A percentile compares a stretch with the other conserved stretches of the same genome.
Evolutionary conservation across 1,140 invertebrate species (phyloP).

Genomic region (Ceratina australensis): DNA sequence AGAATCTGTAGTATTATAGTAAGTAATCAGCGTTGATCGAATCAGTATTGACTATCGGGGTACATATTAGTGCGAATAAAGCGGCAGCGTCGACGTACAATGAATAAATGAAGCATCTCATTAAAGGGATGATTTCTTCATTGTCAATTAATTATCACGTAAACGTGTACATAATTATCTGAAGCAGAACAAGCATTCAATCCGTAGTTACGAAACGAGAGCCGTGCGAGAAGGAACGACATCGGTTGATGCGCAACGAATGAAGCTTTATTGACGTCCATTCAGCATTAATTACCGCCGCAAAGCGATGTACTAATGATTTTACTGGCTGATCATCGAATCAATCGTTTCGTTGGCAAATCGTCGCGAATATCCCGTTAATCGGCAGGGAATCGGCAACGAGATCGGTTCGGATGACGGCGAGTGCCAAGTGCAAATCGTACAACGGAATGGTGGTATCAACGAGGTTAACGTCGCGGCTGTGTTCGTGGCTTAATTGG

Average conservation of each 20-base stretch:
- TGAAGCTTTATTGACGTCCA: not conserved
- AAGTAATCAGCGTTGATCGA: no score
- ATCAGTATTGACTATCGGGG: no score
- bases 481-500: conserved; percentile 6
- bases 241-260: not conserved
- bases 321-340: not conserved
- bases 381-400: not conserved
- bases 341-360: not conserved
- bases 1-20: no score
- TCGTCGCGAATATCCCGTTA: conserved; percentile 12
- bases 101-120: no score
- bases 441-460: not conserved
- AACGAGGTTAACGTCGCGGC: not conserved
- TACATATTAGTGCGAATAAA: no score
- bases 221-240: not conserved
- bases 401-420: conserved; percentile 5
- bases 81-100: no score
- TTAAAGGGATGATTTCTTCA: no score
- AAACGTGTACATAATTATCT: no score
- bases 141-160: not conserved
- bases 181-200: not conserved
- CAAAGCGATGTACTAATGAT: not conserved
- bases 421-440: conserved; percentile 31
- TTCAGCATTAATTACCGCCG: not conserved
- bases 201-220: not conserved